A percentile compares a stretch with the other conserved stretches of the same genome.
These are phyloP conservation scores for Pipa parva DNA, from an alignment of 2,113 vertebrate species.

Conservation along the genomic window DNA sequence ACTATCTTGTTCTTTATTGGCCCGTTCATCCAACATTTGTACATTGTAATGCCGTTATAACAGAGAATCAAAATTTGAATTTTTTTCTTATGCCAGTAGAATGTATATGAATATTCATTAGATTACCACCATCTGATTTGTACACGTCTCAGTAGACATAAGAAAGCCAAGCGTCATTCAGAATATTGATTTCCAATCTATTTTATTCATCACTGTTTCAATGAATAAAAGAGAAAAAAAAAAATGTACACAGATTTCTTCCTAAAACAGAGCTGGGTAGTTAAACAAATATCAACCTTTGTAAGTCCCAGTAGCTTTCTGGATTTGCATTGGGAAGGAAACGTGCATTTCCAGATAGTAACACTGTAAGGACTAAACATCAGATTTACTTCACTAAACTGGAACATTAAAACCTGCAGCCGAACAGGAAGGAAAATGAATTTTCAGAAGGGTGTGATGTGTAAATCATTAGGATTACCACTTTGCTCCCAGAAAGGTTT, in stretches of 20 bases:
- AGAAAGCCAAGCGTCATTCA: neutral
- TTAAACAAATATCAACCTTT: neutral
- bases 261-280: too few species aligned
- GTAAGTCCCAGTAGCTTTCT: neutral
- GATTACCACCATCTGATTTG: neutral
- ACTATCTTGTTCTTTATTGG: too few species aligned
- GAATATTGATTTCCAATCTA: neutral
- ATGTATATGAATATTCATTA: neutral
- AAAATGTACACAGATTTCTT: too few species aligned
- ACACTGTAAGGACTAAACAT: neutral
- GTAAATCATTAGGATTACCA: slow-evolving; percentile 60
- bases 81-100: neutral
- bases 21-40: too few species aligned
- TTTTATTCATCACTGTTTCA: neutral
- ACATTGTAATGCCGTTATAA: too few species aligned
- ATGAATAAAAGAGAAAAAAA: neutral
- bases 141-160: neutral
- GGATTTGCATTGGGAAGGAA: neutral
- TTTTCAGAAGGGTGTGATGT: slow-evolving; percentile 51
- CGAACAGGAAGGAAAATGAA: slow-evolving; percentile 54
- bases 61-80: too few species aligned
- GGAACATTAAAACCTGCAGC: neutral
- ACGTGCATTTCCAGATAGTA: neutral
- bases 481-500: slow-evolving; percentile 48
- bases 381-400: neutral